Percentiles rank a stretch among this genome's conserved stretches.
Conservation (phyloP, 2,888 invertebrate species). For the Apamea sordens region DNA sequence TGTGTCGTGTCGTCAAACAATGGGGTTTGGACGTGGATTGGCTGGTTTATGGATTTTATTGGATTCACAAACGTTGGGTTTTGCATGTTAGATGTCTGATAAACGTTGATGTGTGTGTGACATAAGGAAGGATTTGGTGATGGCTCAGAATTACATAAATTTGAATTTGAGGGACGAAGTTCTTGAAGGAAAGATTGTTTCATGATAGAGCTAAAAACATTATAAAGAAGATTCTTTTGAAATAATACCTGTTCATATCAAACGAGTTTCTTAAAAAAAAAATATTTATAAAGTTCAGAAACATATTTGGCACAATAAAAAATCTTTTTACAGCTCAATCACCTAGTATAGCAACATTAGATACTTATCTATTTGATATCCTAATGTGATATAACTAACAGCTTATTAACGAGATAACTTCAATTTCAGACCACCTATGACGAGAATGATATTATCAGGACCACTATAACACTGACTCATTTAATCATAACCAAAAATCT, state of each 20-base stretch:
- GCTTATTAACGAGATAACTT: constrained; percentile 48
- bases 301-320: too few species aligned
- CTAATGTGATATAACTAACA: constrained; percentile 43
- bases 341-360: neutral
- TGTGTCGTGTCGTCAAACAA: constrained; percentile 66
- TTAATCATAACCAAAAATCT: constrained; percentile 49
- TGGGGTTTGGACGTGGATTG: constrained; percentile 61
- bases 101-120: constrained; percentile 48
- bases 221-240: neutral
- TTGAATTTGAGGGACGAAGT: neutral
- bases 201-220: neutral
- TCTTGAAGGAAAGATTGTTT: neutral
- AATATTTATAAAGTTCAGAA: too few species aligned
- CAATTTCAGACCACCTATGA: constrained; percentile 61
- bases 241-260: neutral
- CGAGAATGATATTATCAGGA: constrained; percentile 57
- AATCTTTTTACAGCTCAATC: neutral
- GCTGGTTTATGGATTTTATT: constrained; percentile 65
- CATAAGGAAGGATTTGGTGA: constrained; percentile 17
- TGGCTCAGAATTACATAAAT: neutral
- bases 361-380: constrained; percentile 38
- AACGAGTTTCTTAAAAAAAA: too few species aligned
- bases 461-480: constrained; percentile 24
- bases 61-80: constrained; percentile 47
- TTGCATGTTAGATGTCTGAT: constrained; percentile 62